A percentile compares a stretch with the other conserved stretches of the same genome.
Conservation (phyloP, 1,140 invertebrate genomes). For the Calephelis virginiensis region DNA sequence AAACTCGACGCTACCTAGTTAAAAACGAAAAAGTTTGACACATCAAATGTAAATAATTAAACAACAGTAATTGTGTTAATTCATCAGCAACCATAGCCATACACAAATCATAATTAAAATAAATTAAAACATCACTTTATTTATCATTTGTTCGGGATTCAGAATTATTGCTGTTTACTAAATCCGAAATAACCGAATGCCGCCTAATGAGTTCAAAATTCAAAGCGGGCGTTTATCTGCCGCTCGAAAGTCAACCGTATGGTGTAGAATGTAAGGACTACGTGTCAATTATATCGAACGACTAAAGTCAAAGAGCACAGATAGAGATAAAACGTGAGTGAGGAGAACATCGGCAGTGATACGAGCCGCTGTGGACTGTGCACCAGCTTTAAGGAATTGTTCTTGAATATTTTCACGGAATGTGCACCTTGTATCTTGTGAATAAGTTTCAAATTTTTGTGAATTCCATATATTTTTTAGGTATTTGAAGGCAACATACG, state of each 20-base stretch:
- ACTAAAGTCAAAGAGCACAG: slow-evolving; percentile 72
- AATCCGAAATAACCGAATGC: slow-evolving; percentile 65
- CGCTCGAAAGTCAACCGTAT: slow-evolving; percentile 42
- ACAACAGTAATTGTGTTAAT: slow-evolving; percentile 4
- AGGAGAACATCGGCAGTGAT: slow-evolving; percentile 64
- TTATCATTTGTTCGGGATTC: slow-evolving; percentile 46
- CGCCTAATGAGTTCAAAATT: slow-evolving; percentile 70
- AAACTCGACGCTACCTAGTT: too few relatives aligned
- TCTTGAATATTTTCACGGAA: slow-evolving; percentile 20
- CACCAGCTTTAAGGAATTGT: slow-evolving; percentile 23
- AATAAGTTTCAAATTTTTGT: slow-evolving; percentile 22
- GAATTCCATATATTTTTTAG: slow-evolving; percentile 15
- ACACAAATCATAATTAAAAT: slow-evolving; percentile 9
- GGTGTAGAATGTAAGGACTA: slow-evolving; percentile 35
- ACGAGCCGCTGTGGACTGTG: slow-evolving; percentile 32
- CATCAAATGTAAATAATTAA: slow-evolving; percentile 10
- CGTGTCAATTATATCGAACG: slow-evolving; percentile 38
- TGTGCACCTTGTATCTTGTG: background rate
- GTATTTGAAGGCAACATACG: slow-evolving; percentile 18
- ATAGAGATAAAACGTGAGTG: slow-evolving; percentile 63
- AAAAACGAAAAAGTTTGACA: background rate
- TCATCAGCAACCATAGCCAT: slow-evolving; percentile 2
- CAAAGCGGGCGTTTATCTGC: slow-evolving; percentile 33
- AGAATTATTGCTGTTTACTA: slow-evolving; percentile 57
- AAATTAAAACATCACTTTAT: slow-evolving; percentile 22